Evolutionary conservation across 2,113 vertebrate species (phyloP).

Genomic region (Thryonomys swinderianus): DNA sequence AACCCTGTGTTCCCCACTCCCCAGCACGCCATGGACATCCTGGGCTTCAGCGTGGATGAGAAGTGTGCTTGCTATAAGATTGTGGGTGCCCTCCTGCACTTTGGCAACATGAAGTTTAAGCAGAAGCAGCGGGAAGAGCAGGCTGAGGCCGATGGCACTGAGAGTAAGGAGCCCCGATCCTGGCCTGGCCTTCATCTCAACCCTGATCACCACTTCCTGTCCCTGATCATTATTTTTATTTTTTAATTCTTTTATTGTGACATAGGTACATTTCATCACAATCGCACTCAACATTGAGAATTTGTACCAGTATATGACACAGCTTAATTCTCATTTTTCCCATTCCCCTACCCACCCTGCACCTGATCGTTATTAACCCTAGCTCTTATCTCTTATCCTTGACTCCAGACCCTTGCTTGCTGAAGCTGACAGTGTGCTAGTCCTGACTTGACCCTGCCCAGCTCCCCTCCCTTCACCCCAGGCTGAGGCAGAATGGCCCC

Average conservation of each 20-base stretch:
- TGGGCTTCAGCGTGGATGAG: constrained; percentile 94
- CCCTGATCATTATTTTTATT: fast-evolving
- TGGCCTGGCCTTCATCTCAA: not conserved
- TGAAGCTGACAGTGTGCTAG: not conserved
- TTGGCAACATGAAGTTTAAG: constrained; percentile 99
- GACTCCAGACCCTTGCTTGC: not conserved
- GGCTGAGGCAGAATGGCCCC: not conserved
- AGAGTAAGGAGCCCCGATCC: constrained; percentile 92
- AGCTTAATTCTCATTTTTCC: too few relatives aligned
- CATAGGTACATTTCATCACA: too few relatives aligned
- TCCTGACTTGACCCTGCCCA: not conserved
- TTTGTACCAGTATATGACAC: too few relatives aligned
- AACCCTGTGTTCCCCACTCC: fast-evolving
- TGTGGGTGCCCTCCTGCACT: constrained; percentile 96
- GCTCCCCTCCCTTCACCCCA: not conserved
- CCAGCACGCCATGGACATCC: constrained; percentile 96
- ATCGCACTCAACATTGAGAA: too few relatives aligned
- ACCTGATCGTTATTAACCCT: not conserved
- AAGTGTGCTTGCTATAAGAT: constrained; percentile 96
- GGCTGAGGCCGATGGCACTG: constrained; percentile 94
- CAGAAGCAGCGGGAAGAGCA: constrained; percentile 97
- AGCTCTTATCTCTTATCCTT: not conserved
- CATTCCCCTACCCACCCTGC: too few relatives aligned
- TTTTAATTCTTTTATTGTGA: too few relatives aligned
- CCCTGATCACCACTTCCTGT: not conserved